A percentile compares a stretch with the other conserved stretches of the same genome.
phyloP scores from a whole-genome alignment of 2,888 invertebrate species.

The Stenurella melanura region DNA sequence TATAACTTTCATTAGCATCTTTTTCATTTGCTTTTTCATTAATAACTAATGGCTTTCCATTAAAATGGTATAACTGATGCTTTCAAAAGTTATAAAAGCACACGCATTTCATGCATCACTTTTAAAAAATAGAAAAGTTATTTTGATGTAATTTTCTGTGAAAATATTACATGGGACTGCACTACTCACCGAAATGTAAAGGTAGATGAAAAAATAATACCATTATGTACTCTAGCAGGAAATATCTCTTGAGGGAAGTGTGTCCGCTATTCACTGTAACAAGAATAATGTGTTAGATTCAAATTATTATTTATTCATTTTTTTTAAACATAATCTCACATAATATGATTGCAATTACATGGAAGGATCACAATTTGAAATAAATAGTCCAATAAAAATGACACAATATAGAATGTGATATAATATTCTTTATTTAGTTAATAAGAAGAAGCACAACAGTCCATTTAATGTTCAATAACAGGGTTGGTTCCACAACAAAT shows the following conservation, averaged over 20 bases:
- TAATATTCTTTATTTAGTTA: too few species aligned
- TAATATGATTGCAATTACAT: too few species aligned
- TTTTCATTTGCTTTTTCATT: neutral
- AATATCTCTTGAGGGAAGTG: slow-evolving; percentile 15
- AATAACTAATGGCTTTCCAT: slow-evolving; percentile 1
- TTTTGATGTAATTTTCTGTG: slow-evolving; percentile 9
- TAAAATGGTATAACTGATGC: slow-evolving; percentile 4
- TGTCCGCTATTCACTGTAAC: slow-evolving; percentile 24
- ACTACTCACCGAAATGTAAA: slow-evolving; percentile 32
- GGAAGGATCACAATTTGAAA: too few species aligned
- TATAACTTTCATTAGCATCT: slow-evolving; percentile 14
- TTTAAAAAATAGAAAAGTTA: neutral
- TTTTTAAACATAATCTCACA: too few species aligned
- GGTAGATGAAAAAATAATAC: slow-evolving; percentile 35
- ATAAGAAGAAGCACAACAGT: too few species aligned
- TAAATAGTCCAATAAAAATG: too few species aligned
- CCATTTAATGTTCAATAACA: too few species aligned
- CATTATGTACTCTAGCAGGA: slow-evolving; percentile 15
- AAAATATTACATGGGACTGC: neutral
- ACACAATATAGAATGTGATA: too few species aligned
- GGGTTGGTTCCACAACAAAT: too few species aligned
- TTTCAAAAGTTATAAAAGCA: neutral
- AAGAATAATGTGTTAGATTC: slow-evolving; percentile 6
- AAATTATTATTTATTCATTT: neutral
- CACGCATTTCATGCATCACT: slow-evolving; percentile 7